phyloP scores from a whole-genome alignment of 2,888 invertebrate genomes.

The Dinocampus coccinellae region DNA sequence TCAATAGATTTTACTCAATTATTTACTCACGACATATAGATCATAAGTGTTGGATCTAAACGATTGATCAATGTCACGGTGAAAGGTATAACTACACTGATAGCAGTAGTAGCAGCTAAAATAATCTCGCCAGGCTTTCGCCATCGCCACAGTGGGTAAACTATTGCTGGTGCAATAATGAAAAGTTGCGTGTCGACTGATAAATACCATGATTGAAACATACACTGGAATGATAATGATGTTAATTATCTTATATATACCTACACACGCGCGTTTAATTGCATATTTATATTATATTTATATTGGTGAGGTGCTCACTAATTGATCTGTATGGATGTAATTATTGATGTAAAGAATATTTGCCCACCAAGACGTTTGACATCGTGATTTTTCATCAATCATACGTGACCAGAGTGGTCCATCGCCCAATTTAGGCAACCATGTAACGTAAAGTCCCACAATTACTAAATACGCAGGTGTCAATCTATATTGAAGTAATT shows the following conservation, averaged over 20 bases:
- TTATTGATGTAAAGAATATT: conserved; percentile 83
- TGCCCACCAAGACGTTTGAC: conserved; percentile 79
- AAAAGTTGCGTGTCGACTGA: conserved; percentile 77
- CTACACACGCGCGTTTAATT: neutral
- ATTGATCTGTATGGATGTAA: conserved; percentile 76
- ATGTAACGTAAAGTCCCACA: conserved; percentile 81
- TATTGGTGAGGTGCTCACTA: conserved; percentile 69
- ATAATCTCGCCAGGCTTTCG: conserved; percentile 73
- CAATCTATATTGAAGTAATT: too few relatives aligned
- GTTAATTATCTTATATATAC: neutral
- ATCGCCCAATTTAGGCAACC: conserved; percentile 77
- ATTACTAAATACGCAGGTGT: conserved; percentile 82
- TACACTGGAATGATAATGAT: conserved; percentile 73
- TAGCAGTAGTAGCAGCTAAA: conserved; percentile 69
- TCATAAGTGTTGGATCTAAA: conserved; percentile 78
- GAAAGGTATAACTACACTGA: conserved; percentile 73
- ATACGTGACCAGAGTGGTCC: conserved; percentile 83
- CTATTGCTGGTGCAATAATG: conserved; percentile 77
- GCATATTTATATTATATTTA: neutral
- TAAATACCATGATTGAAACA: conserved; percentile 82
- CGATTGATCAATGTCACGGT: conserved; percentile 73
- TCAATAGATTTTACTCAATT: neutral
- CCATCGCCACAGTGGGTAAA: conserved; percentile 80
- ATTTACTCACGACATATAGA: conserved; percentile 76
- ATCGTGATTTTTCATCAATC: conserved; percentile 71